A percentile compares a stretch with the other conserved stretches of the same genome.
These are phyloP conservation scores for Anniella stebbinsi DNA, from an alignment of 2,797 vertebrate species.

Conservation along the genomic window DNA sequence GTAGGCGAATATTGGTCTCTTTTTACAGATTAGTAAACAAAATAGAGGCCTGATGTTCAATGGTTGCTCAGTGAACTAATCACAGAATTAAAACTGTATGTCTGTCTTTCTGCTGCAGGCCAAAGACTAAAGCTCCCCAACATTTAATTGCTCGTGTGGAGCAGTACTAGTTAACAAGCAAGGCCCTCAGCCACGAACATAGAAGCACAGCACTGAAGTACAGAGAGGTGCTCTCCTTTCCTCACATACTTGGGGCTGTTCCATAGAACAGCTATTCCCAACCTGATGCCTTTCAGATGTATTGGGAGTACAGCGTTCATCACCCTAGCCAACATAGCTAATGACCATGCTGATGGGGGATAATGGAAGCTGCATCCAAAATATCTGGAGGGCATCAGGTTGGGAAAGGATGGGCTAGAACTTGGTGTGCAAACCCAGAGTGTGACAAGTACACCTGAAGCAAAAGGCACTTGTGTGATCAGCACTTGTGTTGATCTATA, in stretches of 20 bases:
- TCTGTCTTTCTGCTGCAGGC: neutral
- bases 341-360: too few relatives aligned
- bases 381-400: too few relatives aligned
- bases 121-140: neutral
- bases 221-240: neutral
- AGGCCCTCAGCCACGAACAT: neutral
- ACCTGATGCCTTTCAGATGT: too few relatives aligned
- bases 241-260: neutral
- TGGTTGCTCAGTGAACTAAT: neutral
- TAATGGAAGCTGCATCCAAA: too few relatives aligned
- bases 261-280: neutral
- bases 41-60: neutral
- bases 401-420: neutral
- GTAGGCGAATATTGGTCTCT: neutral
- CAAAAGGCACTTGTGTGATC: too few relatives aligned
- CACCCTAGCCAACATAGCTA: too few relatives aligned
- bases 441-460: neutral
- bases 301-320: too few relatives aligned
- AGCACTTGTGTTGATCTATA: neutral
- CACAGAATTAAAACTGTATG: neutral
- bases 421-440: neutral
- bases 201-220: neutral
- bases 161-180: neutral
- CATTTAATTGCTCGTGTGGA: neutral
- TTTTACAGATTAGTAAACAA: conserved; percentile 1